A percentile compares a stretch with the other conserved stretches of the same genome.
Evolutionary conservation across 1,140 invertebrate genomes (phyloP).

Genomic region (Adelges cooleyi): DNA sequence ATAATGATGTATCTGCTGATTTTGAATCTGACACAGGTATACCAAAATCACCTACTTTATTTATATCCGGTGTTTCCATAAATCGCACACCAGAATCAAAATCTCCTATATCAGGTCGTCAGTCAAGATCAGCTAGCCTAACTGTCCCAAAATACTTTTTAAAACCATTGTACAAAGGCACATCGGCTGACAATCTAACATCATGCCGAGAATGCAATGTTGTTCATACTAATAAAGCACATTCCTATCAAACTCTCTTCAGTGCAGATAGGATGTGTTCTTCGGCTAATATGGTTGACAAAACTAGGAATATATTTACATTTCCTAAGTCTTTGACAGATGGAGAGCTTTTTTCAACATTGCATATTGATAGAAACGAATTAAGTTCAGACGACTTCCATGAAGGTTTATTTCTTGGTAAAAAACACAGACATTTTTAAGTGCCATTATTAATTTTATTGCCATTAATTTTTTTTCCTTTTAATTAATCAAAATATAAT

Average conservation of each 20-base stretch:
- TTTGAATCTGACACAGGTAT: constrained; percentile 48
- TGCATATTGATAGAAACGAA: constrained; percentile 48
- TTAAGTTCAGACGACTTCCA: constrained; percentile 51
- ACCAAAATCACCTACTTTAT: constrained; percentile 47
- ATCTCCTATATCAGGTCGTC: constrained; percentile 40
- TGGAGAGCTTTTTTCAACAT: constrained; percentile 46
- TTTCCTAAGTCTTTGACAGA: constrained; percentile 49
- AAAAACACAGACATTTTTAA: constrained; percentile 4
- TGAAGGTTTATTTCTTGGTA: constrained; percentile 44
- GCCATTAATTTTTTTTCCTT: background rate
- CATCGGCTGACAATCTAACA: constrained; percentile 32
- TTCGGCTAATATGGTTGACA: constrained; percentile 44
- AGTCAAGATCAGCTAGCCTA: constrained; percentile 42
- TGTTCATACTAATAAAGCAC: constrained; percentile 25
- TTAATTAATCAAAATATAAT: background rate
- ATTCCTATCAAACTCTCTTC: constrained; percentile 9
- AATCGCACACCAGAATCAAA: constrained; percentile 45
- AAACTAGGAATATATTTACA: constrained; percentile 44
- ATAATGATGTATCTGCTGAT: constrained; percentile 35
- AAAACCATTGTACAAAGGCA: constrained; percentile 37
- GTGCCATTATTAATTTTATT: background rate
- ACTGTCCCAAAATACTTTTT: constrained; percentile 36
- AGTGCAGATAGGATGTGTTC: constrained; percentile 10
- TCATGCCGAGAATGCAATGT: constrained; percentile 35
- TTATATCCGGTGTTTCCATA: constrained; percentile 50